Percentiles rank a stretch among this genome's conserved stretches.
phyloP scores from a whole-genome alignment of 2,888 invertebrate genomes.

The Actias luna region DNA sequence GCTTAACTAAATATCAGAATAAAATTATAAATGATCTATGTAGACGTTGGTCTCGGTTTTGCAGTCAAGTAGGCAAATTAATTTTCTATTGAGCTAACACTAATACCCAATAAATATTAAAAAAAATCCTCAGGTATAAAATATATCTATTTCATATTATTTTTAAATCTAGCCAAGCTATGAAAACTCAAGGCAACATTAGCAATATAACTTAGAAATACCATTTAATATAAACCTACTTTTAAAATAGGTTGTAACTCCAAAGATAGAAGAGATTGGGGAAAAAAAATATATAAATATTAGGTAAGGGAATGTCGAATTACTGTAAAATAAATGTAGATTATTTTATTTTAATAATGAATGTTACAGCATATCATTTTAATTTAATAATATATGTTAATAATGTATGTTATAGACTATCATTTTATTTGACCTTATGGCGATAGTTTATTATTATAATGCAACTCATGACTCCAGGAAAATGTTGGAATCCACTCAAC shows the following conservation, averaged over 20 bases:
- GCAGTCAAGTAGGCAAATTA: too few species aligned
- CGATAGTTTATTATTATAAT: not conserved
- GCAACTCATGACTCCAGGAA: not conserved
- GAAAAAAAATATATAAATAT: not conserved
- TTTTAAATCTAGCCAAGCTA: too few species aligned
- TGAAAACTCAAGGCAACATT: too few species aligned
- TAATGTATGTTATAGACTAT: not conserved
- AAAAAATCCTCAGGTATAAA: too few species aligned
- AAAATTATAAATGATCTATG: too few species aligned
- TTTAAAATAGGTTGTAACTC: not conserved
- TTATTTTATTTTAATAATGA: not conserved
- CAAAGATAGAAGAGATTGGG: not conserved
- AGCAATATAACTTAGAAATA: too few species aligned
- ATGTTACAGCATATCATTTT: not conserved
- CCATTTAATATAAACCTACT: too few species aligned
- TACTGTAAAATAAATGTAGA: not conserved
- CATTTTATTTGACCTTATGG: not conserved
- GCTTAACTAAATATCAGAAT: too few species aligned
- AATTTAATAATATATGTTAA: not conserved
- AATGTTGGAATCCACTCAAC: not conserved
- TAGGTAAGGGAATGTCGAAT: not conserved
- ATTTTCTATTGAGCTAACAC: too few species aligned
- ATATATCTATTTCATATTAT: too few species aligned
- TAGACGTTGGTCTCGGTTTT: too few species aligned
- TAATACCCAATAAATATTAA: too few species aligned